Base-by-base conservation (phyloP, 1,140 invertebrate species). In the Akabosia matsudoensis region DNA sequence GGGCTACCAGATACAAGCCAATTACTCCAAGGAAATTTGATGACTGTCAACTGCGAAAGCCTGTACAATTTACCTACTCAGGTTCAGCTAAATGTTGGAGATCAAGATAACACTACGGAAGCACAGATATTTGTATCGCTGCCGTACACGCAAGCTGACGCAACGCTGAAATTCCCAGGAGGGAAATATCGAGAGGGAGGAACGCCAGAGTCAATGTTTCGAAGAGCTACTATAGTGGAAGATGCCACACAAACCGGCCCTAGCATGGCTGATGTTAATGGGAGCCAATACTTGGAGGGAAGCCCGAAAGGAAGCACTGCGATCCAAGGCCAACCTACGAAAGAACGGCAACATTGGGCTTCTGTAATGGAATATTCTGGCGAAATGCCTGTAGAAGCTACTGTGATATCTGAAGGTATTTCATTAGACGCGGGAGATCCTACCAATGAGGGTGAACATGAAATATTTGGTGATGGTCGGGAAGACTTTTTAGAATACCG, bases 1-100 rank as follows among this genome's bases (percentile, higher is more conserved):
- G 75, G 75, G 16, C 28, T 77, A 24, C 72, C 71, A 1, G 45
- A 51, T 24, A 1, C n/a, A 18, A 18, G 33, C 1, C 71, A 77
- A 51, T 45, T 77, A 0, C 14, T 45, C 3, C 52, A 77, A 73
- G 72, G 56, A 67, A 77, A 77, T n/a, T 64, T 74, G n/a, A 74
- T 74, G 73, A 70, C 54, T 0, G 0, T 70, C 1, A 16, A 51
- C 22, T 30, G 61, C 0, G 61, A 77, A 37, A 34, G 52, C 0
- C 22, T 74, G 61, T 7, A 77, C 54, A 54, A 33, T 31, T 28
- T 77, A 4, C 64, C 72, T 0, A 22, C 56, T 26, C 18, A 33
- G n/a, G 31, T 73, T 13, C 16, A 67, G 10, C 26, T 14, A 13
- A 30, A 30, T n/a, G 61, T 67, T 28, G 10, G 24, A 10, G 13